Evolutionary conservation across 1,140 invertebrate genomes (phyloP).

Genomic region (Scaptomyza pallida): DNA sequence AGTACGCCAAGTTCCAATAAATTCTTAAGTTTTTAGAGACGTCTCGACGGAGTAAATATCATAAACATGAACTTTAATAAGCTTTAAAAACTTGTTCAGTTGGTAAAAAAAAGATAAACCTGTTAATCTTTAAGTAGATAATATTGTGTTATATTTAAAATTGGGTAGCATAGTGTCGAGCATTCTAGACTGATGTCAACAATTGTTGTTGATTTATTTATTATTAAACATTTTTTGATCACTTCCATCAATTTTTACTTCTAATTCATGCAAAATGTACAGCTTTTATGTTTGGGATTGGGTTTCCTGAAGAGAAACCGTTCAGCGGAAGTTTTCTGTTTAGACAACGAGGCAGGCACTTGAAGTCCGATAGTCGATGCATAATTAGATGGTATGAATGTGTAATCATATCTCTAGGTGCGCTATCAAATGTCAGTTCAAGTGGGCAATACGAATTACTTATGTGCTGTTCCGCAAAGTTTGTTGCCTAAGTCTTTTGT

Average conservation of each 20-base stretch:
- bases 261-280: conserved; percentile 69
- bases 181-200: conserved; percentile 11
- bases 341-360: conserved; percentile 62
- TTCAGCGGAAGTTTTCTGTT: conserved; percentile 67
- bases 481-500: conserved; percentile 64
- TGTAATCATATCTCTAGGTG: conserved; percentile 49
- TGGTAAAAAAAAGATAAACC: conserved; percentile 13
- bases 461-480: conserved; percentile 45
- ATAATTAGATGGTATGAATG: conserved; percentile 68
- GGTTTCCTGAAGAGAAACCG: conserved; percentile 62
- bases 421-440: conserved; percentile 60
- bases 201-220: conserved; percentile 61
- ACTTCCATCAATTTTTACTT: conserved; percentile 64
- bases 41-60: not conserved
- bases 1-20: not conserved
- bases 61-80: conserved; percentile 5
- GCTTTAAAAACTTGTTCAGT: conserved; percentile 10
- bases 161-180: conserved; percentile 39
- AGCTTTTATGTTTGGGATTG: conserved; percentile 37
- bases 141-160: conserved; percentile 7
- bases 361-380: conserved; percentile 51
- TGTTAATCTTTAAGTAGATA: not conserved
- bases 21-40: not conserved
- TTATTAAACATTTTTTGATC: conserved; percentile 60
- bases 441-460: conserved; percentile 15